Percentiles rank a stretch among this genome's conserved stretches.
Conservation (phyloP, 2,797 vertebrate species). For the Echiichthys vipera region DNA sequence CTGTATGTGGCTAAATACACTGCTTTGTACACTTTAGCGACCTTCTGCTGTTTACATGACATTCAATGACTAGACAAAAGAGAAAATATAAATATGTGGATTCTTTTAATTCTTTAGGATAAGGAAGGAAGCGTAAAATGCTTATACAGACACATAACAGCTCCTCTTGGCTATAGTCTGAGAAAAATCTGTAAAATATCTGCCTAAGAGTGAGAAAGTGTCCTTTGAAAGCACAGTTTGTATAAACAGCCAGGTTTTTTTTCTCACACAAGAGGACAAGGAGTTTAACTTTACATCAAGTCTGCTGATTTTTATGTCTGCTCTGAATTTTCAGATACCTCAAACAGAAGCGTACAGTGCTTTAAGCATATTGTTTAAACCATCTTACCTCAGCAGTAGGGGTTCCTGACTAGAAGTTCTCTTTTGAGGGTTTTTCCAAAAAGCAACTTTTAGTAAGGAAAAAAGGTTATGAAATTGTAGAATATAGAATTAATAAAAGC, state of each 20-base stretch:
- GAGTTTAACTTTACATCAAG: slow-evolving; percentile 5
- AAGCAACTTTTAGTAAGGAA: not conserved
- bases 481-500: not conserved
- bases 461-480: not conserved
- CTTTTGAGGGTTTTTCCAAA: not conserved
- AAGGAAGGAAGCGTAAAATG: not conserved
- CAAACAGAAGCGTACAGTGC: not conserved
- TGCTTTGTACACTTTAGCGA: not conserved
- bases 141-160: not conserved
- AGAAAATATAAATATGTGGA: not conserved
- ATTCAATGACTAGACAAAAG: not conserved
- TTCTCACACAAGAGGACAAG: not conserved
- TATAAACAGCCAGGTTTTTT: not conserved
- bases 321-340: not conserved
- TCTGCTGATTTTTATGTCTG: slow-evolving; percentile 12
- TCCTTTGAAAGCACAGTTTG: not conserved
- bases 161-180: not conserved
- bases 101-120: not conserved
- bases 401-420: too few species aligned
- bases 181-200: not conserved
- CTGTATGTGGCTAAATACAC: not conserved
- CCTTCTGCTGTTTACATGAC: not conserved
- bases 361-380: slow-evolving; percentile 4
- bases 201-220: not conserved
- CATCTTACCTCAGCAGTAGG: too few species aligned